These are phyloP conservation scores for Tragelaphus buxtoni DNA, from an alignment of 2,113 vertebrate species.

Conservation along the genomic window DNA sequence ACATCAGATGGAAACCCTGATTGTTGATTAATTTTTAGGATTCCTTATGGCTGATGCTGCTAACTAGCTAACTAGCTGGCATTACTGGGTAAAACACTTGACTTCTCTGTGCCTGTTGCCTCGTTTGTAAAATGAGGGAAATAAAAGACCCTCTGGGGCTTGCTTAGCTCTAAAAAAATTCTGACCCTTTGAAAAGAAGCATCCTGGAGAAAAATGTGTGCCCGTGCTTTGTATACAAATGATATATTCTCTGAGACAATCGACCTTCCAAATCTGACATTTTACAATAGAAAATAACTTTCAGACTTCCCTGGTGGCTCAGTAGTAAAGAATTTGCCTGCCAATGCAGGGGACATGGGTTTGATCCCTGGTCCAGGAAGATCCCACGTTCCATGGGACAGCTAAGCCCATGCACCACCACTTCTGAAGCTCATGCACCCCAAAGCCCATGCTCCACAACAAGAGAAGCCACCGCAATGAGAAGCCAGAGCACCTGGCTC, in stretches of 20 bases:
- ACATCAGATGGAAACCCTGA: neutral
- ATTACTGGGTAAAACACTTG: neutral
- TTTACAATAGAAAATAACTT: neutral
- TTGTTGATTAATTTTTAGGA: neutral
- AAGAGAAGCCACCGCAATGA: neutral
- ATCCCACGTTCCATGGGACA: neutral
- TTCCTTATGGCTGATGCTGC: neutral
- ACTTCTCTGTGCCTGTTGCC: neutral
- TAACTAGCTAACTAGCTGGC: neutral
- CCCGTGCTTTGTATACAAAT: neutral
- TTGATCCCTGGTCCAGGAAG: neutral
- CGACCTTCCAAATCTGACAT: neutral
- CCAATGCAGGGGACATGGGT: rapidly evolving
- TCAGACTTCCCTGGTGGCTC: neutral
- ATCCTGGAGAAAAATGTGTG: neutral
- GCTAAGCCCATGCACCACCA: neutral
- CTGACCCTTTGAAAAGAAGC: neutral
- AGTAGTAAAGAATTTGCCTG: neutral
- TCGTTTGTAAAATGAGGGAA: neutral
- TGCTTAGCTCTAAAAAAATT: neutral
- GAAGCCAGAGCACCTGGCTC: neutral
- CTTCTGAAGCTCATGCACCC: neutral
- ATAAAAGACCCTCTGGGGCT: neutral
- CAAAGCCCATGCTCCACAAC: neutral
- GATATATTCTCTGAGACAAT: neutral